Evolutionary conservation across 2,797 vertebrate genomes (phyloP).

Genomic region (Cossypha caffra): DNA sequence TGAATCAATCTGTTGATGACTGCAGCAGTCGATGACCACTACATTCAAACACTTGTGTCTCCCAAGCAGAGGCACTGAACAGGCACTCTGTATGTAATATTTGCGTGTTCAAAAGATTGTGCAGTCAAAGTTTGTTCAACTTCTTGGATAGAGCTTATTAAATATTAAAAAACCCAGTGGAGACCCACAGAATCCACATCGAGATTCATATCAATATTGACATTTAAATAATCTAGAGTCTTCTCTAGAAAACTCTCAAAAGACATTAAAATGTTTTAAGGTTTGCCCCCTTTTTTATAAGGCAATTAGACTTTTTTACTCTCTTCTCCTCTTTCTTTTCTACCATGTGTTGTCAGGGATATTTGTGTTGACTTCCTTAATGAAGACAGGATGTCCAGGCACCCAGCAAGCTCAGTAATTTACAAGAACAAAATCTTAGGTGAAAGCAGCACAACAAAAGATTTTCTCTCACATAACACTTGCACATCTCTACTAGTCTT

Average conservation of each 20-base stretch:
- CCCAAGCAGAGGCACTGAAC: neutral
- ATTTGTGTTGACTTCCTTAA: constrained; percentile 1
- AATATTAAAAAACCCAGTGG: neutral
- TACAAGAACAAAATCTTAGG: neutral
- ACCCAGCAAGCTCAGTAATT: neutral
- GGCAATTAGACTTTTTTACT: neutral
- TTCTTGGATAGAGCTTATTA: neutral
- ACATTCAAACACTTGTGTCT: neutral
- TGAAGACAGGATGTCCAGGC: neutral
- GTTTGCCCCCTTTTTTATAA: neutral
- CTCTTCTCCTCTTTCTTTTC: neutral
- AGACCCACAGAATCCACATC: neutral
- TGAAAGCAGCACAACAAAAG: neutral
- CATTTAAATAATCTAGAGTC: neutral
- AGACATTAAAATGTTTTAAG: neutral
- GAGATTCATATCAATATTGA: neutral
- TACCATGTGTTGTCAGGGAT: neutral
- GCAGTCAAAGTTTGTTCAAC: neutral
- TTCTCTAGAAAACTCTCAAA: neutral
- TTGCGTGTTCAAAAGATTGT: neutral
- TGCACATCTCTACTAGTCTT: neutral
- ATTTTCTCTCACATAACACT: neutral
- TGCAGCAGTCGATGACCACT: neutral
- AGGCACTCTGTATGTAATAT: neutral
- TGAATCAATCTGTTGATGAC: neutral